phyloP scores from a whole-genome alignment of 2,113 vertebrate species.

The Dunckerocampus dactyliophorus region DNA sequence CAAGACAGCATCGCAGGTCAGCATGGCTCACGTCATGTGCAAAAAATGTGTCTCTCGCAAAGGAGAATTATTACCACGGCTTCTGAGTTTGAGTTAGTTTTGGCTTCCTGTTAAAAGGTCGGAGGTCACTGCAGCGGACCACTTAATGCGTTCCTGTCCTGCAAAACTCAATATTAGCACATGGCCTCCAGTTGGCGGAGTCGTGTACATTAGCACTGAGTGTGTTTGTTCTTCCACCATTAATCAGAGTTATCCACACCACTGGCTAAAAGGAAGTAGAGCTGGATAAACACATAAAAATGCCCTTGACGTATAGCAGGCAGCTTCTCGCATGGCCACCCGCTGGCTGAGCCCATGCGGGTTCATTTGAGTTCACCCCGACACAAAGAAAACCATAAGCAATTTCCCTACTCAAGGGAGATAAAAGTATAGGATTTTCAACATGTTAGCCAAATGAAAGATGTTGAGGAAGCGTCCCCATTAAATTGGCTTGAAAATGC shows the following conservation, averaged over 20 bases:
- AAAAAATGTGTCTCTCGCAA: conserved; percentile 29
- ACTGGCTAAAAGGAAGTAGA: conserved; percentile 51
- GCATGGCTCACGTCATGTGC: conserved; percentile 40
- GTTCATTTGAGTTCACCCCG: conserved; percentile 25
- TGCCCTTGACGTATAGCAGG: conserved; percentile 39
- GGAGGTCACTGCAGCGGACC: conserved; percentile 14
- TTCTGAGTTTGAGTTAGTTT: conserved; percentile 24
- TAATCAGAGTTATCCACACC: conserved; percentile 62
- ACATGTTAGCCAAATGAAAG: conserved; percentile 33
- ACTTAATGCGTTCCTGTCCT: conserved; percentile 33
- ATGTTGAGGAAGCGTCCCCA: conserved; percentile 24
- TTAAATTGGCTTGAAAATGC: conserved; percentile 57
- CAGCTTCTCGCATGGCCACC: conserved; percentile 6
- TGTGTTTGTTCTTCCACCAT: conserved; percentile 68
- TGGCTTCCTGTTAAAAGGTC: conserved; percentile 13
- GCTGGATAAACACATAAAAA: conserved; percentile 55
- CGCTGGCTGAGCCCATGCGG: background rate
- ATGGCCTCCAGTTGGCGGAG: conserved; percentile 33
- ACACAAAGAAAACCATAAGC: conserved; percentile 21
- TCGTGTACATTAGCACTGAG: conserved; percentile 58
- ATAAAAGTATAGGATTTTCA: conserved; percentile 17
- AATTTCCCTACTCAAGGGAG: conserved; percentile 12
- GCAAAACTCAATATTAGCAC: conserved; percentile 63
- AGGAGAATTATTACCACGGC: conserved; percentile 32
- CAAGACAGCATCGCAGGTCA: background rate